Evolutionary conservation across 2,888 invertebrate species (phyloP).

Genomic region (Agrypnus murinus): DNA sequence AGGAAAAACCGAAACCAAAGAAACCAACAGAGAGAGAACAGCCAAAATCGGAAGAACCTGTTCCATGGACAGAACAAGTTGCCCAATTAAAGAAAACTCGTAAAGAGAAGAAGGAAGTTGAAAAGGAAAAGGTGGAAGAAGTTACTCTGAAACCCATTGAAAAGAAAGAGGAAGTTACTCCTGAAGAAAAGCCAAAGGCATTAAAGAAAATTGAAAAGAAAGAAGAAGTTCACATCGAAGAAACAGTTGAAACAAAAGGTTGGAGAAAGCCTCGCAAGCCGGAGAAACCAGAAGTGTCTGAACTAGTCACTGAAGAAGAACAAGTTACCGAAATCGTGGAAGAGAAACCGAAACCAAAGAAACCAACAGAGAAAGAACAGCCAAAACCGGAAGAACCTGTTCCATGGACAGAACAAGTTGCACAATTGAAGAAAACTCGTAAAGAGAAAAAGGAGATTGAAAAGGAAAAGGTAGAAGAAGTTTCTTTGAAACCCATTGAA

Average conservation of each 20-base stretch:
- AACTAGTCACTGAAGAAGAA: conserved; percentile 34
- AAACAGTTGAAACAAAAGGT: conserved; percentile 62
- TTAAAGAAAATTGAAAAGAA: conserved; percentile 54
- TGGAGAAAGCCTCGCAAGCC: conserved; percentile 48
- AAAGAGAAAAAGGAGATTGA: conserved; percentile 66
- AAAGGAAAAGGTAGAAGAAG: conserved; percentile 68
- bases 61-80: conserved; percentile 78
- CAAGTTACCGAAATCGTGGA: conserved; percentile 55
- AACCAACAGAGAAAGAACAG: conserved; percentile 53
- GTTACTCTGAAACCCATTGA: conserved; percentile 39
- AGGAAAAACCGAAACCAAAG: conserved; percentile 20
- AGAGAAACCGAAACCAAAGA: conserved; percentile 57
- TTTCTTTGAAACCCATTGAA: conserved; percentile 72
- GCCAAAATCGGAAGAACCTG: conserved; percentile 60
- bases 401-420: conserved; percentile 78
- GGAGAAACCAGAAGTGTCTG: conserved; percentile 64
- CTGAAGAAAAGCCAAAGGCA: conserved; percentile 18
- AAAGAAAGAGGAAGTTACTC: conserved; percentile 12
- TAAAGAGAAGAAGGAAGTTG: background rate
- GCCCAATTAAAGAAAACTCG: conserved; percentile 67
- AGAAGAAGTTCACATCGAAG: conserved; percentile 65
- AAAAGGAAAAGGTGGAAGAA: conserved; percentile 38
- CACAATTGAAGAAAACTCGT: conserved; percentile 70
- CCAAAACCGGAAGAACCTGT: conserved; percentile 72
- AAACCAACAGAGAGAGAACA: conserved; percentile 50